Evolutionary conservation across 92 coral and sea anemone species (phyloP), one percentile per base, ranked within the genome.

Genomic region (Phenganax stokvisi): DNA sequence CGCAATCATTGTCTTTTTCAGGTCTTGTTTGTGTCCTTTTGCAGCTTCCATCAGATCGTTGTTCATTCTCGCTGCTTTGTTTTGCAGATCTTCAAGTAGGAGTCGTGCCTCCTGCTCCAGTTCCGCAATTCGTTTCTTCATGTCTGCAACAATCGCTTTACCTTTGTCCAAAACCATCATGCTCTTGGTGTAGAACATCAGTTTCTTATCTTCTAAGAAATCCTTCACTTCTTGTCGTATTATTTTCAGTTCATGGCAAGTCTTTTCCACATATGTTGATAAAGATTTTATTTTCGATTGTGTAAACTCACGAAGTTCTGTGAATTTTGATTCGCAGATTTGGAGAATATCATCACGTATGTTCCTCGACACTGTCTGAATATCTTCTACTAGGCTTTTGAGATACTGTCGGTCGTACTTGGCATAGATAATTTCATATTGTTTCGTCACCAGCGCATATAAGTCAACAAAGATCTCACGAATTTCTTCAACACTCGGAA

Each of bases 1-100:
- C 83, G 86, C 87, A 9, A 64, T 56, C 12, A 89, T 84, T 72
- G 87, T 89, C 12, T 63, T 51, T 56, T 77, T 82, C 8, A 89
- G 89, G 20, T 82, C 87, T 64, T 55, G 76, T 28, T 91, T 68
- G 60, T 84, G 85, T 66, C 89, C 86, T 79, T 83, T 82, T 3
- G 77, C 89, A 1, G 84, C 54, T 17, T 69, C 73, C 77, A 37
- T 9, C 0, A 77, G 51, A 5, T 77, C 54, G 29, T 77, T 28
- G 30, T 79, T 79, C 63, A 63, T 51, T n/a, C 54, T 44, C 20
- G 16, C 11, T 10, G 74, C 74, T 64, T 65, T 55, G 8, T 17
- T 20, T 10, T 69, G 83, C 57, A 79, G 53, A 7, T 52, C 47
- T 65, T 54, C 71, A 53, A 79, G 63, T 79, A 15, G 53, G 0